Evolutionary conservation across 2,888 invertebrate species (phyloP).

Genomic region (Drosophila nr. perissopoda): DNA sequence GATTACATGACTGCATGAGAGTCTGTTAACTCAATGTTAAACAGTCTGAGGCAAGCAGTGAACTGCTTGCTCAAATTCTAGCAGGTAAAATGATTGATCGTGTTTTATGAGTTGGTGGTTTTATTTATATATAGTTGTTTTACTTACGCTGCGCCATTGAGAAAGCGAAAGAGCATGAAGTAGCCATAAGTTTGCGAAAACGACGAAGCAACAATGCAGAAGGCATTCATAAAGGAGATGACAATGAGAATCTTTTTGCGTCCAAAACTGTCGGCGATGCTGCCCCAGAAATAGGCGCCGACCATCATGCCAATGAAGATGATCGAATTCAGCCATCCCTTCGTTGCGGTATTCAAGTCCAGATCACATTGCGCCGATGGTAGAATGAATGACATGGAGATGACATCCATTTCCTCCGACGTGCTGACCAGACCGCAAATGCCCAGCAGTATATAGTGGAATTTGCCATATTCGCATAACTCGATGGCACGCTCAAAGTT

Average conservation of each 20-base stretch:
- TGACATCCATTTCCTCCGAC: slow-evolving; percentile 98
- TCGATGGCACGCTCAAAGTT: slow-evolving; percentile 95
- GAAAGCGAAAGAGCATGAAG: slow-evolving; percentile 95
- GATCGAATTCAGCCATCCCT: slow-evolving; percentile 92
- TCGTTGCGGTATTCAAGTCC: slow-evolving; percentile 92
- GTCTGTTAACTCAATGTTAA: neutral
- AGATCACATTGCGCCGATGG: slow-evolving; percentile 97
- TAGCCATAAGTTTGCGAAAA: slow-evolving; percentile 94
- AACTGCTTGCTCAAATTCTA: neutral
- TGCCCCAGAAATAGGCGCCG: slow-evolving; percentile 97
- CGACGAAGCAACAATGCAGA: slow-evolving; percentile 95
- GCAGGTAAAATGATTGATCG: neutral
- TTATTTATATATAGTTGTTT: slow-evolving; percentile 11
- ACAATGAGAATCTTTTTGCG: slow-evolving; percentile 94
- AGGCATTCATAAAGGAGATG: slow-evolving; percentile 94
- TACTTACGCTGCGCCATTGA: slow-evolving; percentile 97
- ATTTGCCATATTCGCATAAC: slow-evolving; percentile 90
- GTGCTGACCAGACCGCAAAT: slow-evolving; percentile 97
- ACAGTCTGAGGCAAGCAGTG: neutral
- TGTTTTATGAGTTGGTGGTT: neutral
- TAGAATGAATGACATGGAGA: slow-evolving; percentile 97
- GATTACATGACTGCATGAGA: neutral
- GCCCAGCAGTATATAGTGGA: slow-evolving; percentile 94
- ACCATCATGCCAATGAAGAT: slow-evolving; percentile 97
- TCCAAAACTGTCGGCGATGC: slow-evolving; percentile 94